These are phyloP conservation scores for Darevskia mixta DNA, from an alignment of 2,797 vertebrate genomes.

Conservation along the genomic window DNA sequence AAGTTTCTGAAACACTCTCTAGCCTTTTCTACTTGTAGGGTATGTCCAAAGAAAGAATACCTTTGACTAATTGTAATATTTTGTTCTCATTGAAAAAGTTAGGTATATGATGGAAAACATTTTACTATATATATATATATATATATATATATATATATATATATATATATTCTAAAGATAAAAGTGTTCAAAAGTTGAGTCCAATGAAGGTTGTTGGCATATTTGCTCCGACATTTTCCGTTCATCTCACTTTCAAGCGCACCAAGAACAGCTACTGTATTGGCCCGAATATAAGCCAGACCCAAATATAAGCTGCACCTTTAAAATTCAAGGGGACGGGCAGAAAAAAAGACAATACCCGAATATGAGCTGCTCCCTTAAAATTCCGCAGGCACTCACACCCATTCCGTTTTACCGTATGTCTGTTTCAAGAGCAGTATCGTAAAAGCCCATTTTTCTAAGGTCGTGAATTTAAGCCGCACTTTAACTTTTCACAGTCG, in stretches of 20 bases:
- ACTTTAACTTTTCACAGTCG: no score
- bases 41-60: not conserved
- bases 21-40: not conserved
- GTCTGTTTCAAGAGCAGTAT: no score
- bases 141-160: no score
- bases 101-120: conserved; percentile 22
- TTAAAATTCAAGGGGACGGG: no score
- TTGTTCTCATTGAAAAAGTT: conserved; percentile 43
- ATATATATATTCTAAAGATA: not conserved
- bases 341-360: no score
- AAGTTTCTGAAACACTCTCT: not conserved
- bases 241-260: conserved; percentile 27
- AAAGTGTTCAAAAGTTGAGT: conserved; percentile 25
- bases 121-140: not conserved
- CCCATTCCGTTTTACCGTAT: no score
- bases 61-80: conserved; percentile 22
- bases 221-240: conserved; percentile 20
- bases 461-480: no score
- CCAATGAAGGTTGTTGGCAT: conserved; percentile 21
- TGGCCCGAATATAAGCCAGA: no score
- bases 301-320: no score
- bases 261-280: conserved; percentile 1
- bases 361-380: no score
- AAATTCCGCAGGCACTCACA: no score
- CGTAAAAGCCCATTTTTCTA: no score